Evolutionary conservation across 2,113 vertebrate species (phyloP).

Genomic region (Dipodomys merriami): DNA sequence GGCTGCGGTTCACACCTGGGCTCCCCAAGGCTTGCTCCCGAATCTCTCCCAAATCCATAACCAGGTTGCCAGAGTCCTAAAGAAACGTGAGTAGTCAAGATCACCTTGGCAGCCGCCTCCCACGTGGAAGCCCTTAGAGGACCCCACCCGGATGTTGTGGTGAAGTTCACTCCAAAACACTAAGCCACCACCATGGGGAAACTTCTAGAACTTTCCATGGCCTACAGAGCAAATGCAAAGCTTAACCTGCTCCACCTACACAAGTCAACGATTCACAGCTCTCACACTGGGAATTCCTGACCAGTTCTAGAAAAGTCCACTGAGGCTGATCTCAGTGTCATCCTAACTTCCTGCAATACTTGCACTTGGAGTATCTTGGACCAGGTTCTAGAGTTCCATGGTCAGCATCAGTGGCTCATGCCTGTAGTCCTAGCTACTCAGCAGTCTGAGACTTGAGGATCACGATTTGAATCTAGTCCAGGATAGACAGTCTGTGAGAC

Average conservation of each 20-base stretch:
- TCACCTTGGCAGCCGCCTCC: neutral
- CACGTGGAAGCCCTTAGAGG: too few species aligned
- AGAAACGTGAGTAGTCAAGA: neutral
- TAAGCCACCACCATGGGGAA: neutral
- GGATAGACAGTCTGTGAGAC: too few species aligned
- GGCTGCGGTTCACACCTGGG: conserved; percentile 88
- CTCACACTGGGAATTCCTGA: neutral
- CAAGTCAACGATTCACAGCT: neutral
- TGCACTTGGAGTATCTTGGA: neutral
- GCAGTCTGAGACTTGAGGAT: too few species aligned
- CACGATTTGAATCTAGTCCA: too few species aligned
- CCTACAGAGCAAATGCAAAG: neutral
- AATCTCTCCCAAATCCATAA: conserved; percentile 81
- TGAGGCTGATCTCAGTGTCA: neutral
- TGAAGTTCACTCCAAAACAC: too few species aligned
- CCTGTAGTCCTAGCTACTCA: too few species aligned
- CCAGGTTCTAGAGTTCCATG: neutral
- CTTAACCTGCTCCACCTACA: neutral
- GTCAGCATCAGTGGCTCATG: too few species aligned
- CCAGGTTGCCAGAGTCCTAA: conserved; percentile 81
- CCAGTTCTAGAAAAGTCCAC: neutral
- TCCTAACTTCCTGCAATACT: neutral
- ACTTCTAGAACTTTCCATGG: neutral
- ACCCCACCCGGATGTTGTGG: too few species aligned
- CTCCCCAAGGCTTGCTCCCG: conserved; percentile 83